These are phyloP conservation scores for Drosophila maculinotata DNA, from an alignment of 2,888 invertebrate genomes.

Conservation along the genomic window DNA sequence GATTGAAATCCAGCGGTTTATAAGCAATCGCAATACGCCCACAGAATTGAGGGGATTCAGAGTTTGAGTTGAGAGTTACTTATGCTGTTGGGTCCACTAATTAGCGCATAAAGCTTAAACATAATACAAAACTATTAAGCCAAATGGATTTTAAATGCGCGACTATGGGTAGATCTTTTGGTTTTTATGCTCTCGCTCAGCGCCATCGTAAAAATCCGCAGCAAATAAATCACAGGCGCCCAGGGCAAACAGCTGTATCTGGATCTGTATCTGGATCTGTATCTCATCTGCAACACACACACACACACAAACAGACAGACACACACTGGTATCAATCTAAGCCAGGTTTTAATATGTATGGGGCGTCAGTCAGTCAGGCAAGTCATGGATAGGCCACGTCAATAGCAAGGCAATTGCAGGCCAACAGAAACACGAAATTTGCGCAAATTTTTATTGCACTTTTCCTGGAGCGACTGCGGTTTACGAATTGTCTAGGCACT, in stretches of 20 bases:
- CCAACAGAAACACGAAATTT: conserved; percentile 79
- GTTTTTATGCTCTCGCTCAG: conserved; percentile 59
- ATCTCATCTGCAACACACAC: conserved; percentile 32
- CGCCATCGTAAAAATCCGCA: conserved; percentile 73
- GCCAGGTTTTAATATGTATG: conserved; percentile 67
- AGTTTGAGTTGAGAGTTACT: background rate
- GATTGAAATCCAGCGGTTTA: background rate
- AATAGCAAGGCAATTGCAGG: conserved; percentile 80
- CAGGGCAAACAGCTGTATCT: conserved; percentile 28
- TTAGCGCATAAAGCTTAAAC: conserved; percentile 70
- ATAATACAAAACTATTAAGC: conserved; percentile 69
- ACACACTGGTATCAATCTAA: conserved; percentile 63
- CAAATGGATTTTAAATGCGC: conserved; percentile 69
- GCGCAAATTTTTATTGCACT: conserved; percentile 80
- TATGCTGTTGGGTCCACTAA: conserved; percentile 49
- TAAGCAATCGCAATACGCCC: conserved; percentile 15
- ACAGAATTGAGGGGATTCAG: conserved; percentile 3
- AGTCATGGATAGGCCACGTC: conserved; percentile 55
- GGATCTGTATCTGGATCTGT: conserved; percentile 17
- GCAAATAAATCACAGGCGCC: conserved; percentile 72
- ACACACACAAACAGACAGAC: conserved; percentile 12
- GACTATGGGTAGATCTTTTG: conserved; percentile 37
- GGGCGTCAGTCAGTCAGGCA: conserved; percentile 72
- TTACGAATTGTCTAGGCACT: conserved; percentile 58
- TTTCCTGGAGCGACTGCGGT: conserved; percentile 72